phyloP scores from a whole-genome alignment of 1,140 invertebrate genomes.

The Brachionus plicatilis region DNA sequence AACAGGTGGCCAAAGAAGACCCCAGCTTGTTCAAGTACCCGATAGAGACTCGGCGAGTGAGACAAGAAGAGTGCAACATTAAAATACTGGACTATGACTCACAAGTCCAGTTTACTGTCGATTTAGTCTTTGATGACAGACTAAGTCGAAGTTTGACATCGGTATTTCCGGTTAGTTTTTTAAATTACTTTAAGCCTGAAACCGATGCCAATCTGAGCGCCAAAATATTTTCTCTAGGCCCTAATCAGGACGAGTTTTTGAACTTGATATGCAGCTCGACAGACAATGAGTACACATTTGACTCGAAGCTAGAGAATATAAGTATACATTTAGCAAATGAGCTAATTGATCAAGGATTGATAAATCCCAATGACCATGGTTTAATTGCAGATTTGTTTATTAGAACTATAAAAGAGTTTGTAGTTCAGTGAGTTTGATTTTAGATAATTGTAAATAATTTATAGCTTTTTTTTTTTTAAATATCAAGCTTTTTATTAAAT shows the following conservation, averaged over 20 bases:
- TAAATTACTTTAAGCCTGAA: background rate
- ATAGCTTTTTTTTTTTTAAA: background rate
- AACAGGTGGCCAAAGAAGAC: background rate
- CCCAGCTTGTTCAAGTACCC: background rate
- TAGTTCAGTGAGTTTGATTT: background rate
- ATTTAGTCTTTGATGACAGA: background rate
- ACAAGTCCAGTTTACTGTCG: background rate
- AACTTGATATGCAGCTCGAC: background rate
- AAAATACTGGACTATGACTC: background rate
- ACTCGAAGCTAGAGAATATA: slow-evolving; percentile 10
- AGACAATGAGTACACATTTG: background rate
- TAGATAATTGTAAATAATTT: background rate
- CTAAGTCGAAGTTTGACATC: background rate
- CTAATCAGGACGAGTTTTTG: background rate
- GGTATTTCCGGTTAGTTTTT: background rate
- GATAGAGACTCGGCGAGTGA: background rate
- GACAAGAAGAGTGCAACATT: background rate
- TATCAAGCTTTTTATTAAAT: background rate
- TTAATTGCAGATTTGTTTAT: slow-evolving; percentile 25
- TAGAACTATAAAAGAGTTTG: slow-evolving; percentile 25
- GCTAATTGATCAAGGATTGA: slow-evolving; percentile 26
- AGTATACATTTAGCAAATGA: slow-evolving; percentile 29
- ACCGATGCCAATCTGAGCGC: background rate
- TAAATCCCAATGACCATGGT: slow-evolving; percentile 16
- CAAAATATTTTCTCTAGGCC: background rate